Percentiles rank a stretch among this genome's conserved stretches.
These are phyloP conservation scores for Urocitellus parryii DNA, from an alignment of 2,113 vertebrate species.

Conservation along the genomic window DNA sequence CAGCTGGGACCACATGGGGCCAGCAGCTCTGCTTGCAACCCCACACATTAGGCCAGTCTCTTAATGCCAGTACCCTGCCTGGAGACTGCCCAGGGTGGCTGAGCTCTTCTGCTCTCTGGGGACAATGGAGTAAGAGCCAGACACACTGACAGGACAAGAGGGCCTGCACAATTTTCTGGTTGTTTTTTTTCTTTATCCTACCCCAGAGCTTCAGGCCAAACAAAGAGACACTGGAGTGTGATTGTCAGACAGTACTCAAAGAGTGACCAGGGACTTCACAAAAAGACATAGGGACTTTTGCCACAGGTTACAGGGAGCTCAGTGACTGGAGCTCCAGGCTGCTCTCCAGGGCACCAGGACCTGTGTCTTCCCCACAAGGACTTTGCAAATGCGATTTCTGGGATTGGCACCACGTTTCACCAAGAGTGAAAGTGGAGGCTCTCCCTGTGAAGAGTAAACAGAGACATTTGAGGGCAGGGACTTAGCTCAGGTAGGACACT, in stretches of 20 bases:
- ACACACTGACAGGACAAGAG: background rate
- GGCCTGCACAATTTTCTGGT: background rate
- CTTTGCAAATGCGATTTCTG: background rate
- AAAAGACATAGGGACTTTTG: background rate
- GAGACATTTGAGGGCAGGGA: background rate
- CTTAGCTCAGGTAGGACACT: no score
- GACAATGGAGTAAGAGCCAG: background rate
- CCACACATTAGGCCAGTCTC: rapidly evolving
- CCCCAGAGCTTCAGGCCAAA: background rate
- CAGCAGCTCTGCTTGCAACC: background rate
- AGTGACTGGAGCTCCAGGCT: background rate
- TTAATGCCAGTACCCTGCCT: background rate
- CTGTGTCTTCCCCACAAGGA: no score
- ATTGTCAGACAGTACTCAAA: background rate
- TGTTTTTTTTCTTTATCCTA: background rate
- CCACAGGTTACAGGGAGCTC: background rate
- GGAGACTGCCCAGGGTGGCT: rapidly evolving
- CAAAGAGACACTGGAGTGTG: background rate
- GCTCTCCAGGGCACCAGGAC: background rate
- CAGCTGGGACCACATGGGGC: background rate
- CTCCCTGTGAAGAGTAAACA: background rate
- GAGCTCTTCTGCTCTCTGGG: rapidly evolving
- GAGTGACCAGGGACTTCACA: no score
- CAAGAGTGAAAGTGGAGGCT: background rate
- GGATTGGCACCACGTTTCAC: background rate